Percentiles rank a stretch among this genome's conserved stretches.
Evolutionary conservation across 1,140 invertebrate species (phyloP).

Genomic region (Drosophila sproati): DNA sequence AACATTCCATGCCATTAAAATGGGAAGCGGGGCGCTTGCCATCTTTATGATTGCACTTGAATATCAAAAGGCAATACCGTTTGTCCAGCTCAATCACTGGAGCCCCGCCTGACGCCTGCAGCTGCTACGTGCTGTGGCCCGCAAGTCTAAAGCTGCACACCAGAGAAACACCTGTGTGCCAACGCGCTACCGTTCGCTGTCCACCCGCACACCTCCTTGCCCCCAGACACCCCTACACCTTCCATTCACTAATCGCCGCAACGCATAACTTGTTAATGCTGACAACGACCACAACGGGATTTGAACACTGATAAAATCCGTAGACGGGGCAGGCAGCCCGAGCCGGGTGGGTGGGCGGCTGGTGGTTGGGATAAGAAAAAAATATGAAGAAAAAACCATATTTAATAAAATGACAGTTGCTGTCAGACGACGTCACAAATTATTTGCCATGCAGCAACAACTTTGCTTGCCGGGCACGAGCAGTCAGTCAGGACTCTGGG

Average conservation of each 20-base stretch:
- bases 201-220: slow-evolving; percentile 14
- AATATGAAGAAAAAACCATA: slow-evolving; percentile 63
- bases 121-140: slow-evolving; percentile 69
- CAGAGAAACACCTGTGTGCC: slow-evolving; percentile 68
- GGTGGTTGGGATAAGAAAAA: slow-evolving; percentile 38
- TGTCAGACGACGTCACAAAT: slow-evolving; percentile 79
- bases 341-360: not conserved
- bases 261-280: slow-evolving; percentile 77
- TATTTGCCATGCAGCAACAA: slow-evolving; percentile 50
- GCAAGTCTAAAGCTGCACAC: slow-evolving; percentile 22
- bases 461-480: slow-evolving; percentile 76
- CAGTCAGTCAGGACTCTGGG: slow-evolving; percentile 5
- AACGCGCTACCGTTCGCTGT: slow-evolving; percentile 48
- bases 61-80: slow-evolving; percentile 63
- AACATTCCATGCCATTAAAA: slow-evolving; percentile 7
- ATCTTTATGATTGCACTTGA: slow-evolving; percentile 55
- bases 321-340: not conserved
- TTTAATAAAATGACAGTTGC: slow-evolving; percentile 81
- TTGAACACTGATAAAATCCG: slow-evolving; percentile 71
- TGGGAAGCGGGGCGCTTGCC: not conserved
- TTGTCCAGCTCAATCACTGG: slow-evolving; percentile 73
- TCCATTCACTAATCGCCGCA: slow-evolving; percentile 59
- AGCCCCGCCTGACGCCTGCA: slow-evolving; percentile 61
- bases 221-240: not conserved
- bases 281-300: slow-evolving; percentile 77